Evolutionary conservation across 2,888 invertebrate species (phyloP).

Genomic region (Agonopterix arenella): DNA sequence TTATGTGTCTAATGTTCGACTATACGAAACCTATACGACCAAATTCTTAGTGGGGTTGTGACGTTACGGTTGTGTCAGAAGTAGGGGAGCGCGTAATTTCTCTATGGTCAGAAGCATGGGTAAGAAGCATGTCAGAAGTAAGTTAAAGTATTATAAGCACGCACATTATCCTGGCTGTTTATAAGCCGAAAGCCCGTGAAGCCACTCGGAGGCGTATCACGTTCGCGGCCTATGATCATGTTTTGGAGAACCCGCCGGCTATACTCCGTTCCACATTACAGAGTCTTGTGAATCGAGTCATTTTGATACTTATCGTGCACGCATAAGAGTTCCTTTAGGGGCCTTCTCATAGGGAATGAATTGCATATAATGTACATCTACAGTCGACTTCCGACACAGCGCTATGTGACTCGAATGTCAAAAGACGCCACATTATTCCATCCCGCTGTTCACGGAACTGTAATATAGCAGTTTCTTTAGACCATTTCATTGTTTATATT

Average conservation of each 20-base stretch:
- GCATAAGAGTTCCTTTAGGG: not conserved
- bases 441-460: not conserved
- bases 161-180: not conserved
- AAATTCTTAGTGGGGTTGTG: too few relatives aligned
- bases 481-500: too few relatives aligned
- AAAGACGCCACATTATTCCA: not conserved
- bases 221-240: conserved; percentile 29
- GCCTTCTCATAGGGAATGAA: not conserved
- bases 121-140: too few relatives aligned
- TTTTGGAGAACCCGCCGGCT: conserved; percentile 1
- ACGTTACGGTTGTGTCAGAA: too few relatives aligned
- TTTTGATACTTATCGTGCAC: not conserved
- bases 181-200: not conserved
- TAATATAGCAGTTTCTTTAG: too few relatives aligned
- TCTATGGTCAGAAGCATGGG: too few relatives aligned
- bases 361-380: not conserved
- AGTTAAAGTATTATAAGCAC: not conserved
- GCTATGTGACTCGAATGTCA: conserved; percentile 2
- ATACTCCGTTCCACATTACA: too few relatives aligned
- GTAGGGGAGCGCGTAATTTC: too few relatives aligned
- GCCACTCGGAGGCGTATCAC: conserved; percentile 19
- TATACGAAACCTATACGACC: too few relatives aligned
- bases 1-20: too few relatives aligned
- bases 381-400: conserved; percentile 1
- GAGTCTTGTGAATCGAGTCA: not conserved